Percentiles rank a stretch among this genome's conserved stretches.
Conservation (phyloP, 2,113 vertebrate species). For the Podocnemis expansa region DNA sequence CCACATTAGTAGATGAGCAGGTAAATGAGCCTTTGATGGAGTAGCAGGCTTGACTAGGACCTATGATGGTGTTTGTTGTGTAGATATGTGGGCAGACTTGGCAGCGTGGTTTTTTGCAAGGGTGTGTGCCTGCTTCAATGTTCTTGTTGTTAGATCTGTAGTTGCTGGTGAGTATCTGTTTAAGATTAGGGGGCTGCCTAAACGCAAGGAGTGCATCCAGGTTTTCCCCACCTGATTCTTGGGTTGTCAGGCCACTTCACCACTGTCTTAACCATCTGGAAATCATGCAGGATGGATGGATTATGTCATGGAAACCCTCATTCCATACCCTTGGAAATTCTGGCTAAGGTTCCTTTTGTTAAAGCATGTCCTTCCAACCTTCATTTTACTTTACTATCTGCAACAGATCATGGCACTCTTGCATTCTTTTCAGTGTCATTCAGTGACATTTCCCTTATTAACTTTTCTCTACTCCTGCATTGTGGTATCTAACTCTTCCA, state of each 20-base stretch:
- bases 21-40: too few relatives aligned
- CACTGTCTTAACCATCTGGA: background rate
- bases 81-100: too few relatives aligned
- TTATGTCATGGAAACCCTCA: background rate
- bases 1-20: too few relatives aligned
- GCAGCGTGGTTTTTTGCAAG: too few relatives aligned
- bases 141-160: too few relatives aligned
- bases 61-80: too few relatives aligned
- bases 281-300: background rate
- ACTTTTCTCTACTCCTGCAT: background rate
- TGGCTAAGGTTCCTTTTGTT: background rate
- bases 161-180: too few relatives aligned
- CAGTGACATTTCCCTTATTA: background rate
- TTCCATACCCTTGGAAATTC: background rate
- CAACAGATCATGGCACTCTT: background rate
- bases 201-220: too few relatives aligned
- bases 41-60: too few relatives aligned
- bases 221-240: background rate
- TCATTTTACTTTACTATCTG: background rate
- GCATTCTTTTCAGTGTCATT: background rate
- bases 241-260: accelerated
- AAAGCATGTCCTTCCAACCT: background rate
- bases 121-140: too few relatives aligned
- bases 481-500: background rate
- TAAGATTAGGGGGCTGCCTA: too few relatives aligned